These are phyloP conservation scores for Tragulus kanchil DNA, from an alignment of 2,113 vertebrate species.

Conservation along the genomic window DNA sequence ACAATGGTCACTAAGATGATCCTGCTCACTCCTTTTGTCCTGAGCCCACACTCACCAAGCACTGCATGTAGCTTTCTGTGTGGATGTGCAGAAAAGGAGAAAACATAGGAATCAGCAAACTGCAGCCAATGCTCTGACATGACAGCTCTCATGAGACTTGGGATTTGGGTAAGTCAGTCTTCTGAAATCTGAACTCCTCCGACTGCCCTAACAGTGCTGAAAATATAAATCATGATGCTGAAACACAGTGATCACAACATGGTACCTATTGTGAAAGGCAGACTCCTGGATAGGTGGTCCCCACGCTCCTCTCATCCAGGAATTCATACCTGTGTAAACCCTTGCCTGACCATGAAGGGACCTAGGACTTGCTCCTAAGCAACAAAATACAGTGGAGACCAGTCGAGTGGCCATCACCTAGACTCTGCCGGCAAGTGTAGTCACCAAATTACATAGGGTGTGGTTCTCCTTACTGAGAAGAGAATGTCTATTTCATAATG, in stretches of 20 bases:
- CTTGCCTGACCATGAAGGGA: not conserved
- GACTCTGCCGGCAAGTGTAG: fast-evolving
- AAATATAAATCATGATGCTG: not conserved
- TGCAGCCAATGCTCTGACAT: not conserved
- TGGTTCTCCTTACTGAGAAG: not conserved
- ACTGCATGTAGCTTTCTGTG: not conserved
- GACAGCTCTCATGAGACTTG: not conserved
- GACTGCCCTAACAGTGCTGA: not conserved
- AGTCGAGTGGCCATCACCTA: not conserved
- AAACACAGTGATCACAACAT: not conserved
- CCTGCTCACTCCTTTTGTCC: not conserved
- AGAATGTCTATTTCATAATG: not conserved
- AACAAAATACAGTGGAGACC: not conserved
- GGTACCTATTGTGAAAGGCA: not conserved
- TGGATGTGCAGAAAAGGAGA: not conserved
- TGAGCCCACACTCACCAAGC: not conserved
- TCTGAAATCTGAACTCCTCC: not conserved
- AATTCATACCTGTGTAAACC: not conserved
- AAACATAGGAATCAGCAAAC: not conserved
- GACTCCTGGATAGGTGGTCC: not conserved
- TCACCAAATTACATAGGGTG: not conserved
- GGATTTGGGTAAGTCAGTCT: not conserved
- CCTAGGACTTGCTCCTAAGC: not conserved
- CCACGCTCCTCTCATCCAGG: not conserved
- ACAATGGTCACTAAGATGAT: not conserved